Percentiles rank a stretch among this genome's conserved stretches.
These are phyloP conservation scores for Sycobia sp. DNA, from an alignment of 1,140 invertebrate genomes.

Conservation along the genomic window DNA sequence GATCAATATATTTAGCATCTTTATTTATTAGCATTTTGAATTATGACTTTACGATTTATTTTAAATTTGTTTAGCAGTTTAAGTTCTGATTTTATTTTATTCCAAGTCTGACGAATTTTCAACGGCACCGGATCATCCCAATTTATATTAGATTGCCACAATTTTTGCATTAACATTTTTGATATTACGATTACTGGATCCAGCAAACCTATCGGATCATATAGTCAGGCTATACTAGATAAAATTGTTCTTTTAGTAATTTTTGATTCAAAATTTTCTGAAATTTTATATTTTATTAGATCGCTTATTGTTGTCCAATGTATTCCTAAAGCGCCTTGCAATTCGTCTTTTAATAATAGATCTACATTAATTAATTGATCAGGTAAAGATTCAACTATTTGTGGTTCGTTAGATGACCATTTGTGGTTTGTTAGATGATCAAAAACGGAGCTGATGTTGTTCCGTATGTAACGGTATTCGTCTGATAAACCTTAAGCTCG, in stretches of 20 bases:
- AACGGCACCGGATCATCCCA: conserved; percentile 38
- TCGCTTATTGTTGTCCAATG: too few relatives aligned
- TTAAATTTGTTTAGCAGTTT: conserved; percentile 20
- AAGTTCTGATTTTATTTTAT: background rate
- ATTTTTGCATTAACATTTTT: conserved; percentile 40
- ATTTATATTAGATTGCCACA: conserved; percentile 34
- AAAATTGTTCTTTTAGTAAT: conserved; percentile 31
- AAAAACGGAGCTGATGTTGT: conserved; percentile 39
- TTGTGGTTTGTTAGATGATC: background rate
- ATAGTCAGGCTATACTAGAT: conserved; percentile 38
- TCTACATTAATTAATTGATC: too few relatives aligned
- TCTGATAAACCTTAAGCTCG: background rate
- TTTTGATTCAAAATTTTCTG: too few relatives aligned
- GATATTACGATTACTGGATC: conserved; percentile 35
- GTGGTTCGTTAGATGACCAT: too few relatives aligned
- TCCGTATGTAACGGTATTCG: conserved; percentile 42
- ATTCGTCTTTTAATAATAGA: too few relatives aligned
- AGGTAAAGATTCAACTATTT: too few relatives aligned
- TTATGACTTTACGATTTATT: conserved; percentile 26
- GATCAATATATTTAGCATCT: too few relatives aligned
- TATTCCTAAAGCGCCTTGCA: too few relatives aligned
- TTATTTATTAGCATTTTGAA: background rate
- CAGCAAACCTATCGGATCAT: conserved; percentile 39
- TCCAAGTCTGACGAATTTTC: conserved; percentile 14
- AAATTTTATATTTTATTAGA: too few relatives aligned